Evolutionary conservation across 2,797 vertebrate genomes (phyloP), one percentile per base, ranked within the genome.

Genomic region (Anguilla obscura): DNA sequence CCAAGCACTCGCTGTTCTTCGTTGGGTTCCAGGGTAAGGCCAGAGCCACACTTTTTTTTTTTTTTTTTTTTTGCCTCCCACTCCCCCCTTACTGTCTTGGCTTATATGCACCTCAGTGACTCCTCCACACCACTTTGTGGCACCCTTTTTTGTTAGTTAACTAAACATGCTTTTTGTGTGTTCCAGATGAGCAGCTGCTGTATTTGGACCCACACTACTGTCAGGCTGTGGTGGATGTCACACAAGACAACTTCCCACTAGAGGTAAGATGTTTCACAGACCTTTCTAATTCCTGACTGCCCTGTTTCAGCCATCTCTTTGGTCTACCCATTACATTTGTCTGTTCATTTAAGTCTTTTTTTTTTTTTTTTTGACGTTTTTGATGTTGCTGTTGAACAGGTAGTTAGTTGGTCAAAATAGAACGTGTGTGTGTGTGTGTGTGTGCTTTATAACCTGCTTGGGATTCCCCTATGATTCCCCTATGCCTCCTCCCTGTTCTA

Each of bases 151-250:
- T 36, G 36, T 36, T 36, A 36, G 33, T 45, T 3, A 27, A 52
- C 24, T 82, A 40, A 71, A 10, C 18, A 30, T 50, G 52, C 60
- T 18, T 60, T 89, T 45, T 85, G 84, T 45, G 91, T 85, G 40
- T 90, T 66, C n/a, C 92, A 98, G 98, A 98, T 54, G 97, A 98
- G 88, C 97, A 97, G 92, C 94, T 98, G 88, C 95, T 99, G 36
- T 99, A 98, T 94, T 94, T 99, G 93, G 98, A 99, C 90, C 98
- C 98, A 80, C 98, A 99, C 94, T 98, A 97, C 95, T 98, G 97
- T 94, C 98, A 98, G 94, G 93, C 96, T 1, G 94, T 95, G 48
- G 96, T 98, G 85, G 97, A 98, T 9, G 94, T 97, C 90, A 94
- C 95, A 56, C 95, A 96, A 90, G 91, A 89, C 18, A 91, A 95